These are phyloP conservation scores for Steinernema carpocapsae DNA, from an alignment of 2,888 invertebrate species.

Conservation along the genomic window DNA sequence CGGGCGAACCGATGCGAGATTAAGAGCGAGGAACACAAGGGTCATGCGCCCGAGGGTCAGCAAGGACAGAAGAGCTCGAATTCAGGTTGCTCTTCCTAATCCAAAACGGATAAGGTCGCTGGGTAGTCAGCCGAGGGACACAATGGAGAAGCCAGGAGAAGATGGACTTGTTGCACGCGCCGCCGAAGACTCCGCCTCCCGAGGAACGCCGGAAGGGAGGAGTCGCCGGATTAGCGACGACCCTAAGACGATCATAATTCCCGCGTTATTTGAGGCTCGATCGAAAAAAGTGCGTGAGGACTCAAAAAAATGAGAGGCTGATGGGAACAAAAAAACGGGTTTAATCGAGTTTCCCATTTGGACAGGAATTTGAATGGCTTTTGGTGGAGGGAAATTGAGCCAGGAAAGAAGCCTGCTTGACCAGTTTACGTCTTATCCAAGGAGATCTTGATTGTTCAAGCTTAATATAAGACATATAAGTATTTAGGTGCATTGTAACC, in stretches of 20 bases:
- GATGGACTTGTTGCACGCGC: conserved; percentile 12
- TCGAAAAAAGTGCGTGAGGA: too few species aligned
- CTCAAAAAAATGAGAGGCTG: too few species aligned
- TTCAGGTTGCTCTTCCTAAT: background rate
- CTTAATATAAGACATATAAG: too few species aligned
- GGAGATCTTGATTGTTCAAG: too few species aligned
- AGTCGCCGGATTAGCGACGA: conserved; percentile 30
- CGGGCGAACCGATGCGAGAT: background rate
- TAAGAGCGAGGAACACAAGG: background rate
- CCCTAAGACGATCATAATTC: conserved; percentile 12
- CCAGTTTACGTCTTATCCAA: too few species aligned
- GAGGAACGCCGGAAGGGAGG: conserved; percentile 33
- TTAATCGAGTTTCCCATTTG: too few species aligned
- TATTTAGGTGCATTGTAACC: too few species aligned
- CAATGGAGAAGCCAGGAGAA: background rate
- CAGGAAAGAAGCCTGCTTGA: too few species aligned
- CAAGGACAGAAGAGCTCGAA: background rate
- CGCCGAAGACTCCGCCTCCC: conserved; percentile 1
- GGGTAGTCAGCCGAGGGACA: background rate
- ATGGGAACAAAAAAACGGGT: too few species aligned
- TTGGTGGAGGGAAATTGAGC: too few species aligned
- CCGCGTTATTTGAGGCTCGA: background rate
- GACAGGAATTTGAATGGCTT: too few species aligned
- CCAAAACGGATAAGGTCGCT: background rate
- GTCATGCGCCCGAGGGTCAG: conserved; percentile 4